Evolutionary conservation across 2,888 invertebrate genomes (phyloP), one percentile per base, ranked within the genome.

Genomic region (Coenonympha glycerion): DNA sequence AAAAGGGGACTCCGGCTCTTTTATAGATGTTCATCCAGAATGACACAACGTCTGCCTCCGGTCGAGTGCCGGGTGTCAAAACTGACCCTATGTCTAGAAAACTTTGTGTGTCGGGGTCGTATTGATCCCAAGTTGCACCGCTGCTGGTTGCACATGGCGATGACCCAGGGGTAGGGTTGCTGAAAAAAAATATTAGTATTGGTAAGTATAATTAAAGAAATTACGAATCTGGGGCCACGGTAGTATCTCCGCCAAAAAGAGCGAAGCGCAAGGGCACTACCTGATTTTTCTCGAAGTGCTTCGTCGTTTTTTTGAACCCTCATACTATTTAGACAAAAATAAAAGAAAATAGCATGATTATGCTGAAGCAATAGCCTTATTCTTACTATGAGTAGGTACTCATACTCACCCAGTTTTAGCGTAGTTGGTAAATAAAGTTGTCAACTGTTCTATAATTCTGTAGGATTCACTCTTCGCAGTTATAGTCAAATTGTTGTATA

Each of bases 331-430:
- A 26, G 2, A 19, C 16, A 18, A 26, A n/a, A n/a, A n/a, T n/a
- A n/a, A n/a, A n/a, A n/a, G n/a, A n/a, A n/a, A n/a, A n/a, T n/a
- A n/a, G n/a, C n/a, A n/a, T n/a, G n/a, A n/a, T n/a, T n/a, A n/a
- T n/a, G 4, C 2, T 28, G 28, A 3, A 24, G 2, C 2, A 11
- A 16, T 2, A 4, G 13, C 13, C 1, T 33, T n/a, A 11, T 8
- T 8, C 2, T 22, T 15, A 37, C 28, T 28, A 28, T n/a, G 4
- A n/a, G 11, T n/a, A n/a, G 11, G 3, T 28, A n/a, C 5, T 28
- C 4, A n/a, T 26, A 68, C 75, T 71, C 51, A 79, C 79, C 79
- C 76, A 53, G 63, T 71, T 59, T 77, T 77, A 2, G 76, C 78
- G 37, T 78, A 79, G 53, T 79, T 79, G 0, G 73, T 73, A 26